A percentile compares a stretch with the other conserved stretches of the same genome.
These are phyloP conservation scores for Heterocephalus glaber DNA, from an alignment of 2,113 vertebrate genomes.

Conservation along the genomic window DNA sequence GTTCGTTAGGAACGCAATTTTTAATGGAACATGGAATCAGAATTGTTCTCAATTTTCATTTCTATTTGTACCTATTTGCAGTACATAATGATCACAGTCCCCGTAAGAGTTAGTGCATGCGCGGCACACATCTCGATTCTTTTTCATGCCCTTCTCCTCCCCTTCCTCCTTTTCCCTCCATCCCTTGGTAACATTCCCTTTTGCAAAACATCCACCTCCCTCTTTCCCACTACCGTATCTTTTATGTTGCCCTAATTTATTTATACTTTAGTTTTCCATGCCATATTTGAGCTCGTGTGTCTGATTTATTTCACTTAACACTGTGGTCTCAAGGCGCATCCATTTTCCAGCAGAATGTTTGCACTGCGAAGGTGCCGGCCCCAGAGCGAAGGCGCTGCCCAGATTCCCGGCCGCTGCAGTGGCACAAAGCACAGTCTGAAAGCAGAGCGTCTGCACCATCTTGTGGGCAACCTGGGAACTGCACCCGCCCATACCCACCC, in stretches of 20 bases:
- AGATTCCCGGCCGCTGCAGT: rapidly evolving
- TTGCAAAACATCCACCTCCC: neutral
- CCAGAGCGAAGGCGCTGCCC: no score
- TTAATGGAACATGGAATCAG: neutral
- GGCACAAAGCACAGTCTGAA: rapidly evolving
- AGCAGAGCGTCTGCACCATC: slow-evolving; percentile 57
- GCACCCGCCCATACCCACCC: neutral
- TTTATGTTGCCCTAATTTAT: neutral
- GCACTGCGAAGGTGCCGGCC: neutral
- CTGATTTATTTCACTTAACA: neutral
- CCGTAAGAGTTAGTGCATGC: neutral
- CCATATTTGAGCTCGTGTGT: neutral
- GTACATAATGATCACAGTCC: neutral
- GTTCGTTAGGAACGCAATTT: neutral
- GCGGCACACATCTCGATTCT: neutral
- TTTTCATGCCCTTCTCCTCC: neutral
- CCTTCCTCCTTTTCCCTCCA: neutral
- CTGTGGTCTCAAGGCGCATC: neutral
- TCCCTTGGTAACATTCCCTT: neutral
- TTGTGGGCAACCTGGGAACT: slow-evolving; percentile 15
- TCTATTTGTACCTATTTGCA: neutral
- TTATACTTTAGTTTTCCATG: neutral
- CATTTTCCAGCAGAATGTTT: neutral
- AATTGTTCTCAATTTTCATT: neutral
- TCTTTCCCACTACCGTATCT: neutral